phyloP scores from a whole-genome alignment of 2,113 vertebrate species.

The Pelvicachromis taeniatus region DNA sequence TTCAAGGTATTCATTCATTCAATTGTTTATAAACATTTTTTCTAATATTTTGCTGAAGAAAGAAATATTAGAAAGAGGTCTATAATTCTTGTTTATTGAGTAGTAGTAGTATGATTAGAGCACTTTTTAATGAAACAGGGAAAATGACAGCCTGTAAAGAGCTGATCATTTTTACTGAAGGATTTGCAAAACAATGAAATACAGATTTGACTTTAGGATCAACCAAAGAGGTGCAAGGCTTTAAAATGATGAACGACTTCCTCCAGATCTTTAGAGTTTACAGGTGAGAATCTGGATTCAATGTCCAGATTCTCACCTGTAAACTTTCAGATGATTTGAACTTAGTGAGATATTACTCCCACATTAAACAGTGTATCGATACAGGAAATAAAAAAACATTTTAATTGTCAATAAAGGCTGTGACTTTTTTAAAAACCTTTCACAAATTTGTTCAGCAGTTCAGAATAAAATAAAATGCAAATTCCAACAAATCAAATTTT shows the following conservation, averaged over 20 bases:
- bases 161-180: not conserved
- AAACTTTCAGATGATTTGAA: not conserved
- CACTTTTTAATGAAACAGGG: not conserved
- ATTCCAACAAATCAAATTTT: not conserved
- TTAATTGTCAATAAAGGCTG: slow-evolving; percentile 26
- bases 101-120: not conserved
- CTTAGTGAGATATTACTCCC: not conserved
- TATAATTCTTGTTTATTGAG: not conserved
- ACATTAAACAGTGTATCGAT: not conserved
- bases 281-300: no score
- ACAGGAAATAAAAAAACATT: slow-evolving; percentile 33
- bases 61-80: not conserved
- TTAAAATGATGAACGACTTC: no score
- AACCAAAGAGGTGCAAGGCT: no score
- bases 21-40: not conserved
- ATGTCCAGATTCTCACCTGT: not conserved
- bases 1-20: not conserved
- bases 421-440: slow-evolving; percentile 1
- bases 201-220: no score
- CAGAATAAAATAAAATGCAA: not conserved
- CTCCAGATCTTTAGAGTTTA: no score
- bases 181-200: not conserved
- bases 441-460: slow-evolving; percentile 15
- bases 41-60: not conserved
- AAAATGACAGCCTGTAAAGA: not conserved